Conservation (phyloP, 2,113 vertebrate genomes). For the Grallaria varia region DNA sequence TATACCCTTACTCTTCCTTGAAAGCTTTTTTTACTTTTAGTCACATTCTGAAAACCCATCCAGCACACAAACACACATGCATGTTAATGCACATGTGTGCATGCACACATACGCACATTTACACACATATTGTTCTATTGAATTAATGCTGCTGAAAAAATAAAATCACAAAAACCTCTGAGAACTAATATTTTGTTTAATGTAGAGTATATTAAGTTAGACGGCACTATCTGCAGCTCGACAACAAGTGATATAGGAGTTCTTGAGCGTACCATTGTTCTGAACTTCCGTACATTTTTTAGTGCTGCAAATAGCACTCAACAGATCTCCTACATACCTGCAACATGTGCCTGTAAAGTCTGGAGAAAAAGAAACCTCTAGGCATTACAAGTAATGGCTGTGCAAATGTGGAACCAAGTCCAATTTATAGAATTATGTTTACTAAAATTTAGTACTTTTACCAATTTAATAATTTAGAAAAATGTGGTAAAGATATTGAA, state of each 20-base stretch:
- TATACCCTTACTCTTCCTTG: background rate
- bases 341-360: background rate
- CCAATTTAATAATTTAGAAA: background rate
- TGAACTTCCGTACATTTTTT: background rate
- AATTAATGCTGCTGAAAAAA: background rate
- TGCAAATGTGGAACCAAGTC: background rate
- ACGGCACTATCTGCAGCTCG: background rate
- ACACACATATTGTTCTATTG: background rate
- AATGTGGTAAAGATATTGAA: background rate
- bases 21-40: background rate
- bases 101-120: too few relatives aligned
- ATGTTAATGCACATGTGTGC: background rate
- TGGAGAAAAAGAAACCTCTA: background rate
- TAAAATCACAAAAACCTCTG: background rate
- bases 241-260: background rate
- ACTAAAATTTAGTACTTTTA: background rate
- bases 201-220: background rate
- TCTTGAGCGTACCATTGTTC: background rate
- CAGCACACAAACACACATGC: fast-evolving
- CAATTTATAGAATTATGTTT: background rate
- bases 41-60: background rate
- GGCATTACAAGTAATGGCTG: background rate
- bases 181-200: background rate
- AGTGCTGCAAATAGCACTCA: background rate
- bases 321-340: background rate